phyloP scores from a whole-genome alignment of 2,113 vertebrate species.

The Panthera uncia region DNA sequence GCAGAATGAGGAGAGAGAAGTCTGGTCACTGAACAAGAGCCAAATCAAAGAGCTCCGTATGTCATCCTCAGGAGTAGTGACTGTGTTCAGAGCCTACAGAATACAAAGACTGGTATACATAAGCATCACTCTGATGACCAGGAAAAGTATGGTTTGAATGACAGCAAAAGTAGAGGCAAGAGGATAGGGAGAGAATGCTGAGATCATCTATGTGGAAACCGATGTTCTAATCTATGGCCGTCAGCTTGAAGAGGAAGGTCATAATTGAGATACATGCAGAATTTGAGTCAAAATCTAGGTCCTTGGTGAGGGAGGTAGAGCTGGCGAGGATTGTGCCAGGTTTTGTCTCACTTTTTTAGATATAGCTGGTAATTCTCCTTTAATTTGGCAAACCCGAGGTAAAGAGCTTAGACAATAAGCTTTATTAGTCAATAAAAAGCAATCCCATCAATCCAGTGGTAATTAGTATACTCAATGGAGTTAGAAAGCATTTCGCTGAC shows the following conservation, averaged over 20 bases:
- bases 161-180: background rate
- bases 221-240: background rate
- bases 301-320: background rate
- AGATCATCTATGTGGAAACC: background rate
- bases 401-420: constrained; percentile 68
- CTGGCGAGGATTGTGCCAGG: background rate
- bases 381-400: constrained; percentile 40
- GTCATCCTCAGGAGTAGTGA: background rate
- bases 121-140: background rate
- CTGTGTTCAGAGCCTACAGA: background rate
- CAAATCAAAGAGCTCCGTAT: background rate
- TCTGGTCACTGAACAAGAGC: background rate
- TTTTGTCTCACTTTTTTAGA: background rate
- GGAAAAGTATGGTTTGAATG: background rate
- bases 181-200: background rate
- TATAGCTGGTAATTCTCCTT: constrained; percentile 4
- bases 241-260: background rate
- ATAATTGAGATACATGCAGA: background rate
- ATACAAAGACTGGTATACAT: background rate
- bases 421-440: constrained; percentile 48
- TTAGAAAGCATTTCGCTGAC: constrained; percentile 77
- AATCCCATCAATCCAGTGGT: background rate
- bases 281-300: background rate
- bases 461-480: background rate
- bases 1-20: background rate